Conservation (phyloP, 2,113 vertebrate genomes). For the Macheiramphus alcinus region DNA sequence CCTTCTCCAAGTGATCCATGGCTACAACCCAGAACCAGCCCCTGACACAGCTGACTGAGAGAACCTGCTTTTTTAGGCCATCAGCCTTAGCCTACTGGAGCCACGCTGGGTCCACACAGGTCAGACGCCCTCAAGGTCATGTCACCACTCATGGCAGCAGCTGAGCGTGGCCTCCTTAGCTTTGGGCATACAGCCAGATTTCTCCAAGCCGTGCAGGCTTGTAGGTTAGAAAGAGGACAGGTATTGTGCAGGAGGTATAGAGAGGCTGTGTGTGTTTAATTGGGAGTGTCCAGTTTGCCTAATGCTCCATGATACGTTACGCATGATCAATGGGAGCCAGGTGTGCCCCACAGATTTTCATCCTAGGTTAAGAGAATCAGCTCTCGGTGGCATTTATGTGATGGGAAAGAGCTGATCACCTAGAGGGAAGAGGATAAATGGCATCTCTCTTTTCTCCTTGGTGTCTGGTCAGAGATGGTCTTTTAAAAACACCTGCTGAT, state of each 20-base stretch:
- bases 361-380: not conserved
- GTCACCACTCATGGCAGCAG: accelerated
- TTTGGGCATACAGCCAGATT: not conserved
- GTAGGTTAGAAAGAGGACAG: not conserved
- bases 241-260: not conserved
- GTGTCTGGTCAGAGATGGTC: not conserved
- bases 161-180: not conserved
- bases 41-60: not conserved
- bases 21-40: not conserved
- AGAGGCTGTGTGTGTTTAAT: not conserved
- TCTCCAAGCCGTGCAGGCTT: not conserved
- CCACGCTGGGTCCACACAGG: not conserved
- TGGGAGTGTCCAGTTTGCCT: not conserved
- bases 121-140: not conserved
- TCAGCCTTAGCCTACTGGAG: not conserved
- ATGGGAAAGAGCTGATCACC: not conserved
- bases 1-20: not conserved
- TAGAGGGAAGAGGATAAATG: not conserved
- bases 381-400: not conserved
- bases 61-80: not conserved
- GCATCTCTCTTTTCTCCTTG: not conserved
- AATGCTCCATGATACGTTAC: accelerated
- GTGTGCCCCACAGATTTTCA: not conserved
- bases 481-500: conserved; percentile 9
- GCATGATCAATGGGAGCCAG: not conserved